Evolutionary conservation across 1,140 invertebrate genomes (phyloP), one percentile per base, ranked within the genome.

Genomic region (Parapsyche elsis): DNA sequence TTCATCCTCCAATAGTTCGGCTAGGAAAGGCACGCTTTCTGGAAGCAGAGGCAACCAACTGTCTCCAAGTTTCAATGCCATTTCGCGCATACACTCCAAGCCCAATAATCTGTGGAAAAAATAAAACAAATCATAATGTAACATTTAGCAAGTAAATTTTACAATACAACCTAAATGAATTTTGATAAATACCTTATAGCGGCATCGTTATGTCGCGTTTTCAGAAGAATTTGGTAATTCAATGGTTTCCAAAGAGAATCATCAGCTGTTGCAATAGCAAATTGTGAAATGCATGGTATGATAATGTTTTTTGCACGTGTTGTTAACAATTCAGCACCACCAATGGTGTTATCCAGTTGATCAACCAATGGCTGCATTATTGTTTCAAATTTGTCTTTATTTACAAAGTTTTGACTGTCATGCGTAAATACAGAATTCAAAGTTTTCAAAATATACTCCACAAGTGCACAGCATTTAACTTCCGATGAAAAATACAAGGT

Each of bases 181-280:
- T 4, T 1, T 38, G 7, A 59, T 44, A 64, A 21, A 57, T 83
- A 89, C 86, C 90, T 88, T 71, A 93, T 90, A 81, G 91, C 89
- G 0, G 93, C 88, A 73, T 92, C 92, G 83, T 91, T 90, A 84
- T 95, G 92, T 81, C 95, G 91, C 0, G 95, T 96, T 88, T 98
- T 98, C 59, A 98, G 88, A 16, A 98, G 87, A 73, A 97, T 92
- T 87, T 97, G 95, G 87, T 97, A 96, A 85, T 97, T 96, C 1
- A 98, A 87, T 83, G 94, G 92, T 85, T 97, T 97, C 92, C 96
- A 97, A 1, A 96, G 85, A 0, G 93, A 91, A 85, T 98, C 96
- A 84, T 98, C 96, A 7, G 92, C 92, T 14, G 92, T 92, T 0
- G 94, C 94, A n/a, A 93, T 91, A 12, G 94, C 93, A 82, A 98